A percentile compares a stretch with the other conserved stretches of the same genome.
phyloP scores from a whole-genome alignment of 2,888 invertebrate genomes.

The Drosophila lacicola region DNA sequence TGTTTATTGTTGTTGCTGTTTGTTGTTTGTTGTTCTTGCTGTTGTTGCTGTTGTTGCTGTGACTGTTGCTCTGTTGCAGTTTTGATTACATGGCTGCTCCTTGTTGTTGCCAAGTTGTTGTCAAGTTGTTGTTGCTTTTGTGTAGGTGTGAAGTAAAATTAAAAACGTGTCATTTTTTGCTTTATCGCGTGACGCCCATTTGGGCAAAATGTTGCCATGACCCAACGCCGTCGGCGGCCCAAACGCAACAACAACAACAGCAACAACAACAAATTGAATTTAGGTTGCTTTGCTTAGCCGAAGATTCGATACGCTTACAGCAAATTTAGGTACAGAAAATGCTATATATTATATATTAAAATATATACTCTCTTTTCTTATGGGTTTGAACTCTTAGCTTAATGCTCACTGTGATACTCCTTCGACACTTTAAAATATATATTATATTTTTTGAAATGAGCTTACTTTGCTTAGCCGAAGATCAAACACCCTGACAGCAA shows the following conservation, averaged over 20 bases:
- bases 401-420: too few species aligned
- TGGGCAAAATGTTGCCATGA: slow-evolving; percentile 62
- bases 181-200: slow-evolving; percentile 71
- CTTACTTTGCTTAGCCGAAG: too few species aligned
- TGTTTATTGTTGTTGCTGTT: slow-evolving; percentile 31
- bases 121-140: slow-evolving; percentile 24
- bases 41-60: slow-evolving; percentile 50
- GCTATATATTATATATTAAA: too few species aligned
- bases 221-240: slow-evolving; percentile 38
- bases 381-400: too few species aligned
- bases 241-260: slow-evolving; percentile 32
- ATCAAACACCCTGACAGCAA: too few species aligned
- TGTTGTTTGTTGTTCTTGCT: slow-evolving; percentile 47
- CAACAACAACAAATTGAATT: not conserved
- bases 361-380: too few species aligned
- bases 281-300: not conserved
- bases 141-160: slow-evolving; percentile 79
- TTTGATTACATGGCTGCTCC: slow-evolving; percentile 61
- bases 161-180: slow-evolving; percentile 81
- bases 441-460: too few species aligned
- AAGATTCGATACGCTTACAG: not conserved
- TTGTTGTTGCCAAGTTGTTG: slow-evolving; percentile 37
- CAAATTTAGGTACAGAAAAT: too few species aligned
- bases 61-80: slow-evolving; percentile 53
- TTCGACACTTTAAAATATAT: too few species aligned